phyloP scores from a whole-genome alignment of 1,140 invertebrate species.

The Tetramorium alpestre region DNA sequence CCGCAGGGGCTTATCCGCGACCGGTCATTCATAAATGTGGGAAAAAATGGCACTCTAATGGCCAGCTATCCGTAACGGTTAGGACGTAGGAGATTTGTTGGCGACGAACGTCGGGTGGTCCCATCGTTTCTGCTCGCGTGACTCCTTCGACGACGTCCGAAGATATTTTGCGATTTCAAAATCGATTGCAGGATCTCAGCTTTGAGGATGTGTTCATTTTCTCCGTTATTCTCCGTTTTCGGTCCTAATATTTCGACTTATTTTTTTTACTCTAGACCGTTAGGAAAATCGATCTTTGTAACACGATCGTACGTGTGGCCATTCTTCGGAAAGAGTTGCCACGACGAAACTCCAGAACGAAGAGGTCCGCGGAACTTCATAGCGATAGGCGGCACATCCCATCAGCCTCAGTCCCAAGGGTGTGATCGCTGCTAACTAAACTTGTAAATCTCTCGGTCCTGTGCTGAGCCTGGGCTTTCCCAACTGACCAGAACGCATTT shows the following conservation, averaged over 20 bases:
- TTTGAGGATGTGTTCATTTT: neutral
- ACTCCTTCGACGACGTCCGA: constrained; percentile 17
- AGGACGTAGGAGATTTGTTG: constrained; percentile 80
- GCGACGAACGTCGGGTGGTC: constrained; percentile 28
- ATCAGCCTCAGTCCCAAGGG: constrained; percentile 78
- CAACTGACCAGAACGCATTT: constrained; percentile 84
- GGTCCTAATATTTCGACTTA: neutral
- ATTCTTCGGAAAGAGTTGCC: constrained; percentile 23
- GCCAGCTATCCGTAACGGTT: constrained; percentile 82
- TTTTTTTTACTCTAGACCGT: neutral
- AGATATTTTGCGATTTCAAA: neutral
- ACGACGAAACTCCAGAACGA: neutral
- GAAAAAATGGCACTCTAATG: constrained; percentile 80
- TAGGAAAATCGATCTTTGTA: neutral
- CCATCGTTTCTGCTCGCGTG: neutral
- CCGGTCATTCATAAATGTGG: constrained; percentile 83
- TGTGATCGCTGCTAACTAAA: constrained; percentile 84
- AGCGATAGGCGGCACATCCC: constrained; percentile 71
- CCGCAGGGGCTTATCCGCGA: constrained; percentile 79
- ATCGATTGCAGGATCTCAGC: neutral
- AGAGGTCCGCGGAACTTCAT: constrained; percentile 73
- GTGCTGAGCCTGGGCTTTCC: constrained; percentile 75
- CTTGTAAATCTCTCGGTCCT: constrained; percentile 83
- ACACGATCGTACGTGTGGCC: neutral
- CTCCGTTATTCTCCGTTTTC: neutral